Evolutionary conservation across 2,113 vertebrate species (phyloP), one percentile per base, ranked within the genome.

Genomic region (Etheostoma spectabile): DNA sequence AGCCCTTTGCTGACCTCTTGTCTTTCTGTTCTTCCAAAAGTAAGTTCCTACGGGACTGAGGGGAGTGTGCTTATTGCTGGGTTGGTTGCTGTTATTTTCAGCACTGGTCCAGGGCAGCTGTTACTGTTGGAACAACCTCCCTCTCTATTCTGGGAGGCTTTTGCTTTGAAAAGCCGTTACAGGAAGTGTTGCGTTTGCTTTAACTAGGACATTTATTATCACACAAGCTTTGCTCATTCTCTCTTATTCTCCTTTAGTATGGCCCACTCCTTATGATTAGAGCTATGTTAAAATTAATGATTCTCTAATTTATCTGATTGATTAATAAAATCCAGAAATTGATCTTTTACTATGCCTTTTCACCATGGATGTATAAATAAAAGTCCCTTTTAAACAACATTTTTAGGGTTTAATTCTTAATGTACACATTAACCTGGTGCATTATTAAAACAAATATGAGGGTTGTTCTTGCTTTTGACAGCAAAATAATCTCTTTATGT

Each of bases 1-100:
- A 80, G 49, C 33, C 74, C 35, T 35, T 24, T 60, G 30, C 63
- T 78, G 74, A 78, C 74, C 63, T 81, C 48, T 38, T 19, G 21
- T 35, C 51, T 71, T 51, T 46, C 19, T 27, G 42, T 24, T 49
- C 33, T 38, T 46, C 16, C 52, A 24, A 62, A 21, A 67, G 35
- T 38, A 12, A 68, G 21, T 30, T 21, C 8, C 5, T 24, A 2
- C 48, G 22, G 59, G 45, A 13, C 8, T 16, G 27, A 76, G 19
- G 42, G 15, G 55, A 18, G 38, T 30, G 24, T 61, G 70, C 8
- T 53, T 42, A 49, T n/a, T 46, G 46, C 19, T 53, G 7, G 4
- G 74, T 35, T 18, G 3, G 33, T 24, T 24, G 22, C 19, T 63
- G 65, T 53, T 72, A 64, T 74, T 55, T 70, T 70, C 14, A 79